A percentile compares a stretch with the other conserved stretches of the same genome.
phyloP scores from a whole-genome alignment of 2,113 vertebrate genomes.

The Colossoma macropomum region DNA sequence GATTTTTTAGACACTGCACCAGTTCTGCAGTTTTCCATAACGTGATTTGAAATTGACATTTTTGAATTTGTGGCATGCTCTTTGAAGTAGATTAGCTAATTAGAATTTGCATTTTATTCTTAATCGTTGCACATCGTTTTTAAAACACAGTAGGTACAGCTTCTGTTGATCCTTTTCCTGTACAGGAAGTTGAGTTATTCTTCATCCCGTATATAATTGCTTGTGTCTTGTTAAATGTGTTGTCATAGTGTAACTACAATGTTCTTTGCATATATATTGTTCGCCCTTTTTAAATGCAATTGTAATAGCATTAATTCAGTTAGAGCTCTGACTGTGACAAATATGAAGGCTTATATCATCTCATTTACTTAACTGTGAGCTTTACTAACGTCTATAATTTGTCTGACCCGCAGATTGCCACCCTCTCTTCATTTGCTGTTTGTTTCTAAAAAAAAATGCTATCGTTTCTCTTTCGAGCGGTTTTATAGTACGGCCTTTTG shows the following conservation, averaged over 20 bases:
- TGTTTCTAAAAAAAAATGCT: constrained; percentile 30
- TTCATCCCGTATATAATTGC: constrained; percentile 4
- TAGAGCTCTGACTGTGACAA: constrained; percentile 38
- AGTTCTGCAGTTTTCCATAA: not conserved
- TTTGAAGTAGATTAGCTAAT: not conserved
- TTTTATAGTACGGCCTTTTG: constrained; percentile 47
- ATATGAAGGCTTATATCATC: constrained; percentile 38
- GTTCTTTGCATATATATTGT: constrained; percentile 15
- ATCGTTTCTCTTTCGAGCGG: constrained; percentile 40
- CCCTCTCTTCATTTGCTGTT: constrained; percentile 41
- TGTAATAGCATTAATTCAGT: constrained; percentile 26
- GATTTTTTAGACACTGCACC: no score
- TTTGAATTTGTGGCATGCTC: not conserved
- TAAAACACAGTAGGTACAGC: constrained; percentile 44
- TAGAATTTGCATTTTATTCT: not conserved
- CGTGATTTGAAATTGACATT: not conserved
- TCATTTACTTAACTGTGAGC: constrained; percentile 45
- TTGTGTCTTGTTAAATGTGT: constrained; percentile 43
- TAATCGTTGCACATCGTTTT: not conserved
- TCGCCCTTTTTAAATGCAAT: not conserved
- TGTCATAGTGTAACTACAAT: constrained; percentile 31
- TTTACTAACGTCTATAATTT: constrained; percentile 36
- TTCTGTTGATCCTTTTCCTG: constrained; percentile 61
- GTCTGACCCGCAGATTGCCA: constrained; percentile 31
- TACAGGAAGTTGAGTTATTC: constrained; percentile 42